These are phyloP conservation scores for Bombus cullumanus DNA, from an alignment of 1,140 invertebrate genomes.

Conservation along the genomic window DNA sequence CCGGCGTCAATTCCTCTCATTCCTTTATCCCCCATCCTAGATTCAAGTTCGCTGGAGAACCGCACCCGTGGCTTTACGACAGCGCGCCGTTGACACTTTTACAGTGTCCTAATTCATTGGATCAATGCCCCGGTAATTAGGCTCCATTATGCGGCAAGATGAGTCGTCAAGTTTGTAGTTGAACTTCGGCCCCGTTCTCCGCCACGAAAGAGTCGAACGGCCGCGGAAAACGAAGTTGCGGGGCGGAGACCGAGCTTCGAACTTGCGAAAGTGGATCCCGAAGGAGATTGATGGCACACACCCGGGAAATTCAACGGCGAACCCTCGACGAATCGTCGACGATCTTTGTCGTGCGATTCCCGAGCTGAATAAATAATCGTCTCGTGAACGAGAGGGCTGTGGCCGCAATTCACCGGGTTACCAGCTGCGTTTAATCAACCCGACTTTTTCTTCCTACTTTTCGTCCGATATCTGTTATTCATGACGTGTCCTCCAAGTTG, in stretches of 20 bases:
- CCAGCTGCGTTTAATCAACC: background rate
- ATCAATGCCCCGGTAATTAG: slow-evolving; percentile 53
- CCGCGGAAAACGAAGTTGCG: slow-evolving; percentile 29
- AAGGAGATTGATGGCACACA: slow-evolving; percentile 20
- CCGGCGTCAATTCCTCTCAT: background rate
- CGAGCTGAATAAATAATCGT: slow-evolving; percentile 9
- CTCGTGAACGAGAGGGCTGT: background rate
- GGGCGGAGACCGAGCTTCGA: background rate
- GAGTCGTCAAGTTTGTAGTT: slow-evolving; percentile 47
- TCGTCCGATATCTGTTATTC: background rate
- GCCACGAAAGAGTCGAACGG: slow-evolving; percentile 16
- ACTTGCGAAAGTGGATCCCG: slow-evolving; percentile 39
- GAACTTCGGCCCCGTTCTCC: background rate
- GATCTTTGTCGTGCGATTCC: background rate
- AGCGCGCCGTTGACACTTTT: slow-evolving; percentile 46
- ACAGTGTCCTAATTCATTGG: slow-evolving; percentile 53
- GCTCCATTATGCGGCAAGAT: slow-evolving; percentile 47
- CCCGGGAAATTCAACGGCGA: background rate
- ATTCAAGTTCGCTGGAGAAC: background rate
- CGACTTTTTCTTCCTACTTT: background rate
- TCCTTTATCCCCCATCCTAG: background rate
- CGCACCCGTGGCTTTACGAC: background rate
- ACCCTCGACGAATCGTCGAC: background rate
- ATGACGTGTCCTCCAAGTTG: background rate
- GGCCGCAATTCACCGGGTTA: background rate